Evolutionary conservation across 1,140 invertebrate species (phyloP).

Genomic region (Phthorimaea operculella): DNA sequence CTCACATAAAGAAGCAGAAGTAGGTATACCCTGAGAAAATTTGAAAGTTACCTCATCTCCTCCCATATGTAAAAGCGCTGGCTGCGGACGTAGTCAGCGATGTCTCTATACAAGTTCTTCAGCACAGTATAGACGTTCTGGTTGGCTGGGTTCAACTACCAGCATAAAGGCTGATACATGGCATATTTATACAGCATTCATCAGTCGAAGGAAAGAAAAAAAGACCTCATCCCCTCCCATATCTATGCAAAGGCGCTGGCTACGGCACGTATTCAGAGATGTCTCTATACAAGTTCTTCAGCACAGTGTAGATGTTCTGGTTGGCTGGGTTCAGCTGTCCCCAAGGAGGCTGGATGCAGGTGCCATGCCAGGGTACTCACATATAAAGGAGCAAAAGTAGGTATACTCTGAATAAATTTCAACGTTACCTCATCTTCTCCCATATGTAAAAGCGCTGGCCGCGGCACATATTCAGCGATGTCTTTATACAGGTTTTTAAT

Average conservation of each 20-base stretch:
- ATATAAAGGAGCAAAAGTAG: no score
- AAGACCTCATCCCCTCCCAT: slow-evolving; percentile 90
- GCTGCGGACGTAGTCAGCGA: slow-evolving; percentile 64
- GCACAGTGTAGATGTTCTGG: slow-evolving; percentile 75
- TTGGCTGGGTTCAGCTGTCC: slow-evolving; percentile 88
- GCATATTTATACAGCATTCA: no score
- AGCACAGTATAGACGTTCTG: slow-evolving; percentile 77
- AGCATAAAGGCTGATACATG: slow-evolving; percentile 89
- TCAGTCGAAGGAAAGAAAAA: no score
- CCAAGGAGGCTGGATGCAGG: slow-evolving; percentile 80
- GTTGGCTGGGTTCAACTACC: slow-evolving; percentile 86
- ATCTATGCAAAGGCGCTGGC: slow-evolving; percentile 80
- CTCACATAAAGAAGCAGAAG: no score
- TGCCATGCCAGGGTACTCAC: no score
- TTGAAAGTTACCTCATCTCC: slow-evolving; percentile 91
- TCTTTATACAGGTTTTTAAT: slow-evolving; percentile 77
- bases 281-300: slow-evolving; percentile 77
- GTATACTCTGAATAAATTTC: no score
- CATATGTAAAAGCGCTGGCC: slow-evolving; percentile 79
- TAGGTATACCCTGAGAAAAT: no score
- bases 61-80: slow-evolving; percentile 73
- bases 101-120: slow-evolving; percentile 75
- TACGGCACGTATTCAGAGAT: slow-evolving; percentile 64
- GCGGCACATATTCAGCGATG: slow-evolving; percentile 70
- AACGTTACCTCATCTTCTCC: slow-evolving; percentile 86